Conservation (phyloP, 64 coral and sea anemone genomes). For the Montipora capricornis region DNA sequence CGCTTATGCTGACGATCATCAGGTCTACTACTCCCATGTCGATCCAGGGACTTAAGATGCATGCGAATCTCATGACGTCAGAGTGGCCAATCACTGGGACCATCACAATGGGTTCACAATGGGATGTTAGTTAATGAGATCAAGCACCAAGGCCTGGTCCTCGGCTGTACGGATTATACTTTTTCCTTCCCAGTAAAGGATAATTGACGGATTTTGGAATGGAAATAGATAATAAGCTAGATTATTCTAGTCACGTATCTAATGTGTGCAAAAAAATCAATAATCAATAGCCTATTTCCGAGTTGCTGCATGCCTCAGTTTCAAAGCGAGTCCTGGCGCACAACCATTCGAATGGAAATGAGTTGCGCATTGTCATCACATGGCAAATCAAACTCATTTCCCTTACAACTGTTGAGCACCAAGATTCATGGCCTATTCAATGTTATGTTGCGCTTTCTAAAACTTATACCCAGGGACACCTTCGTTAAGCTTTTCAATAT, state of each 20-base stretch:
- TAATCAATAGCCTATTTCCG: constrained; percentile 6
- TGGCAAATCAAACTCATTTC: no score
- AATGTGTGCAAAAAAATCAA: constrained; percentile 49
- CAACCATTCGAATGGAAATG: no score
- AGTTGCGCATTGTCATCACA: no score
- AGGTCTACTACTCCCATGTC: no score
- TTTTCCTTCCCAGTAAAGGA: no score
- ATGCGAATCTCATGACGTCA: constrained; percentile 13
- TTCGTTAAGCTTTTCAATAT: constrained; percentile 39
- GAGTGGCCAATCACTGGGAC: constrained; percentile 20
- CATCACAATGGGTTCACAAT: constrained; percentile 19
- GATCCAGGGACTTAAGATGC: not conserved
- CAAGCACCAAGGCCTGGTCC: constrained; percentile 36
- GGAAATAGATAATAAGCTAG: not conserved
- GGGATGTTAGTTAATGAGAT: constrained; percentile 42
- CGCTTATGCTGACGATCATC: no score
- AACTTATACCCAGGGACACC: constrained; percentile 23
- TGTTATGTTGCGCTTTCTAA: constrained; percentile 36
- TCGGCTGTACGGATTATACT: not conserved
- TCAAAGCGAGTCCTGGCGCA: no score
- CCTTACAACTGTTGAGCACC: no score
- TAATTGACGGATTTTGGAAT: no score
- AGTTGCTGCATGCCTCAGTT: no score
- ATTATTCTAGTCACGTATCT: constrained; percentile 37
- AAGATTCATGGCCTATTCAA: not conserved